These are phyloP conservation scores for Calephelis perditalis DNA, from an alignment of 2,888 invertebrate genomes.

Conservation along the genomic window DNA sequence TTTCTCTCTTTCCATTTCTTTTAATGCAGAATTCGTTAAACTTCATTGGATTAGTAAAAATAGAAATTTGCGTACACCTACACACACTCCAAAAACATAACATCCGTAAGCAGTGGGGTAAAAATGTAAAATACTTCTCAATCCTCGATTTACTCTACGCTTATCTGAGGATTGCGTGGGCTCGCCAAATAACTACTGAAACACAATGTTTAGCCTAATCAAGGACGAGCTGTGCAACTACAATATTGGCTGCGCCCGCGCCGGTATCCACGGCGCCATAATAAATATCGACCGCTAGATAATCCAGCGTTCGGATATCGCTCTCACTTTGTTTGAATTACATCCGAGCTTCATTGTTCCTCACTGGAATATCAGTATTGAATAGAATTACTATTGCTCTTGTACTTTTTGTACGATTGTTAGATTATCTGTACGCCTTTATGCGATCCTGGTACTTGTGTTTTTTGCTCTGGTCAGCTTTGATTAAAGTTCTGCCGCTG, in stretches of 20 bases:
- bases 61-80: too few species aligned
- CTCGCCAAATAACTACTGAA: constrained; percentile 6
- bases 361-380: constrained; percentile 24
- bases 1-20: too few species aligned
- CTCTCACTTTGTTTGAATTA: constrained; percentile 34
- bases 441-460: constrained; percentile 4
- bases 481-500: too few species aligned
- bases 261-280: constrained; percentile 31
- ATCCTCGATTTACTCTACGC: background rate
- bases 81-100: too few species aligned
- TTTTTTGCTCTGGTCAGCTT: background rate
- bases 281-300: constrained; percentile 52
- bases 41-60: too few species aligned
- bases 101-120: too few species aligned
- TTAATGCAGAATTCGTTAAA: too few species aligned
- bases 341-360: constrained; percentile 34
- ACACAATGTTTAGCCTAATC: constrained; percentile 12
- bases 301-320: constrained; percentile 27
- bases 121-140: constrained; percentile 2
- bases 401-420: constrained; percentile 14
- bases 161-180: constrained; percentile 5
- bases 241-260: constrained; percentile 18
- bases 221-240: constrained; percentile 8
- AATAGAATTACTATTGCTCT: constrained; percentile 27
- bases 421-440: constrained; percentile 16